These are phyloP conservation scores for Zosterops hypoxanthus DNA, from an alignment of 2,113 vertebrate genomes.

Conservation along the genomic window DNA sequence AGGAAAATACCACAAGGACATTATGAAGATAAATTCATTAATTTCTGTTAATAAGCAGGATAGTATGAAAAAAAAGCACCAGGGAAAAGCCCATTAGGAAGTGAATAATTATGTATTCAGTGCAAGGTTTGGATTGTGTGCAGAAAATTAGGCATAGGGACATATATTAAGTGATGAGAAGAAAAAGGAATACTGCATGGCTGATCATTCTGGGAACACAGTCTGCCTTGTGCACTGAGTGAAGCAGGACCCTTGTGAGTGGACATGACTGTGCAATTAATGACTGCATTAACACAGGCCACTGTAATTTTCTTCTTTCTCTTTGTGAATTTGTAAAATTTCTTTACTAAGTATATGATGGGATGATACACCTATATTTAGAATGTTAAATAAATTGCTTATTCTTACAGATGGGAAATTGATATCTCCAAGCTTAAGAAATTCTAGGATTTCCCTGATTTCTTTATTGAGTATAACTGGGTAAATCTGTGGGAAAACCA, in stretches of 20 bases:
- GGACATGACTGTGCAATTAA: neutral
- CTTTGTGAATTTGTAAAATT: neutral
- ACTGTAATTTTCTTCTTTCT: neutral
- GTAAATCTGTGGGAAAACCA: neutral
- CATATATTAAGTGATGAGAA: neutral
- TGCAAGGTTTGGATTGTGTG: neutral
- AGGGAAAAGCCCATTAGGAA: slow-evolving; percentile 47
- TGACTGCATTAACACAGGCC: neutral
- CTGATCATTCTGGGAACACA: neutral
- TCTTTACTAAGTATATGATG: neutral
- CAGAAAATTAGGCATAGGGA: neutral
- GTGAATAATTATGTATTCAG: slow-evolving; percentile 51
- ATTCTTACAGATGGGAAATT: neutral
- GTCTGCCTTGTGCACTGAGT: neutral
- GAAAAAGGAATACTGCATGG: neutral
- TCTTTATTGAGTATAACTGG: neutral
- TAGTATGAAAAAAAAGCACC: neutral
- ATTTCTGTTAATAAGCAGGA: slow-evolving; percentile 49
- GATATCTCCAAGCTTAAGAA: neutral
- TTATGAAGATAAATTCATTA: slow-evolving; percentile 61
- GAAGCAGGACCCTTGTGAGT: neutral
- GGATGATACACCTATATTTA: neutral
- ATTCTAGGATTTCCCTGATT: neutral
- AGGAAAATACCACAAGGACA: slow-evolving; percentile 12
- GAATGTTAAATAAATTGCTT: neutral